Evolutionary conservation across 2,888 invertebrate genomes (phyloP).

Genomic region (Polia nebulosa): DNA sequence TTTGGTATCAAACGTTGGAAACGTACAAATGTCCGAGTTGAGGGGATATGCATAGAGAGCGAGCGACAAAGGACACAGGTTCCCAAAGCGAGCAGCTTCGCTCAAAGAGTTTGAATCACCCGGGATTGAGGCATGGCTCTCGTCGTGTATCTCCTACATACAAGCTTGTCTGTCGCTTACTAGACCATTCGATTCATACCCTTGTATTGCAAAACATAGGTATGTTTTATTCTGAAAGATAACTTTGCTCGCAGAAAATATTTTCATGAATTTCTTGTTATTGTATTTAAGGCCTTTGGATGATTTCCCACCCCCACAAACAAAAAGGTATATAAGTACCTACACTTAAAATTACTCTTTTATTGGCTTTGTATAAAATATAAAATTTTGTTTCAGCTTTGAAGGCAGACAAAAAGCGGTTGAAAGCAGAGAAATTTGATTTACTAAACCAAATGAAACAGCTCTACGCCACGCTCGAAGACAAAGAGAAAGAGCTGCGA

Average conservation of each 20-base stretch:
- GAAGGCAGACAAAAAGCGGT: constrained; percentile 96
- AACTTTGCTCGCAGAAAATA: background rate
- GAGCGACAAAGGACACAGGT: constrained; percentile 70
- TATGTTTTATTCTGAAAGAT: constrained; percentile 14
- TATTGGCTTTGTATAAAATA: constrained; percentile 30
- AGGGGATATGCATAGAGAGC: constrained; percentile 71
- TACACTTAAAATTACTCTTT: constrained; percentile 9
- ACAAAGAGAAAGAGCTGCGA: constrained; percentile 97
- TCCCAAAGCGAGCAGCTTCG: constrained; percentile 66
- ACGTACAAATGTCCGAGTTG: constrained; percentile 70
- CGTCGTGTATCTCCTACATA: constrained; percentile 55
- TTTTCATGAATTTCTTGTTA: constrained; percentile 7
- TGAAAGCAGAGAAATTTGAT: constrained; percentile 98
- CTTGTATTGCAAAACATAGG: constrained; percentile 15
- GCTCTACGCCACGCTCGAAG: constrained; percentile 97
- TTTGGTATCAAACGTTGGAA: constrained; percentile 70
- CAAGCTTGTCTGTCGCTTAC: constrained; percentile 46
- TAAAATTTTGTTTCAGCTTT: constrained; percentile 91
- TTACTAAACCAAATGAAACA: constrained; percentile 98
- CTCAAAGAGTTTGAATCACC: constrained; percentile 72
- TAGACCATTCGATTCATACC: constrained; percentile 40
- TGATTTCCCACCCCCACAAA: too few species aligned
- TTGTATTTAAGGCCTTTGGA: background rate
- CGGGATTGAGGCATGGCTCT: constrained; percentile 65
- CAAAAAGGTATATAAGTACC: too few species aligned